Percentiles rank a stretch among this genome's conserved stretches.
Evolutionary conservation across 2,113 vertebrate genomes (phyloP).

Genomic region (Herpetotheres cachinnans): DNA sequence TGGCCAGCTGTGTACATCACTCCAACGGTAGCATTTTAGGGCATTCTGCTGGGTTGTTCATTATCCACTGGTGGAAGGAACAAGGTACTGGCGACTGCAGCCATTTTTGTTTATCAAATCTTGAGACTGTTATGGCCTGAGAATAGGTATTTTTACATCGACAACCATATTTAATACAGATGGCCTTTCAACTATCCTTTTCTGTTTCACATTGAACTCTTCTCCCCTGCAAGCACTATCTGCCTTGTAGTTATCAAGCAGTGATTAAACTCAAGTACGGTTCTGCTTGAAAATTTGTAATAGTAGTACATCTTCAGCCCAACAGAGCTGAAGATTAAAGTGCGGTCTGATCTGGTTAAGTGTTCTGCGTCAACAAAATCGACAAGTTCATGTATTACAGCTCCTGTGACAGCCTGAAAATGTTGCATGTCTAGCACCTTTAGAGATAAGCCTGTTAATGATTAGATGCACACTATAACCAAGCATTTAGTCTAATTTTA

Average conservation of each 20-base stretch:
- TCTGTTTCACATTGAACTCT: neutral
- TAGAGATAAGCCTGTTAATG: neutral
- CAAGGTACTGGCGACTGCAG: neutral
- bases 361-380: neutral
- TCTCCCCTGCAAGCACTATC: neutral
- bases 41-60: neutral
- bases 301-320: neutral
- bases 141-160: neutral
- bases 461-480: neutral
- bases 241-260: neutral
- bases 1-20: neutral
- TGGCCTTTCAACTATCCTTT: neutral
- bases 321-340: neutral
- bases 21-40: neutral
- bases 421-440: neutral
- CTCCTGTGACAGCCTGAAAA: neutral
- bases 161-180: neutral
- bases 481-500: neutral
- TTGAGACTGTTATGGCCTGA: neutral
- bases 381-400: neutral
- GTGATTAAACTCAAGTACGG: neutral
- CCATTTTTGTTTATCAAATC: neutral
- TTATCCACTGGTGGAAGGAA: neutral
- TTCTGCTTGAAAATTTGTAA: neutral
- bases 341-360: neutral